A percentile compares a stretch with the other conserved stretches of the same genome.
Conservation (phyloP, 2,797 vertebrate species). For the Pygocentrus nattereri region DNA sequence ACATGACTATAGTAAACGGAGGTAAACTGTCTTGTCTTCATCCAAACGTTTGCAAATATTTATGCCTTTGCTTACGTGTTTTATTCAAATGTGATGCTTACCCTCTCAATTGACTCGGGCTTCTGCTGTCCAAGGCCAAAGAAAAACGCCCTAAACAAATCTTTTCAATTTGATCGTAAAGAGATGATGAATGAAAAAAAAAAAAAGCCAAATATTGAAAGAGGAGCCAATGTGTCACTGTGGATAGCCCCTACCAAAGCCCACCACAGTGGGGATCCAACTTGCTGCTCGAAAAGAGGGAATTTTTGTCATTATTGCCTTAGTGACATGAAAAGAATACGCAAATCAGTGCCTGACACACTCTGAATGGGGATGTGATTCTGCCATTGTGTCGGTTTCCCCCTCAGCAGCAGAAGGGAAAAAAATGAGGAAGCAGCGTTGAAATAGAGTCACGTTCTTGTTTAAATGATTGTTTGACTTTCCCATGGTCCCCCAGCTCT, state of each 20-base stretch:
- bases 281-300: constrained; percentile 42
- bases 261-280: constrained; percentile 42
- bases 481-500: constrained; percentile 58
- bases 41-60: constrained; percentile 30
- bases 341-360: constrained; percentile 57
- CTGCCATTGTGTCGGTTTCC: constrained; percentile 52
- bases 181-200: constrained; percentile 38
- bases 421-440: constrained; percentile 25
- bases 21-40: constrained; percentile 34
- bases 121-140: constrained; percentile 25
- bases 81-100: constrained; percentile 48
- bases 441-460: constrained; percentile 51
- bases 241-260: constrained; percentile 41
- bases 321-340: constrained; percentile 60
- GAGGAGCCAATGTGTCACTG: constrained; percentile 50
- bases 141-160: constrained; percentile 41
- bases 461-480: constrained; percentile 64
- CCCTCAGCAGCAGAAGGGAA: constrained; percentile 35
- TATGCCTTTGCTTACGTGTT: constrained; percentile 42
- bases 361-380: constrained; percentile 48
- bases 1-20: constrained; percentile 32
- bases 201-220: constrained; percentile 53
- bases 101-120: constrained; percentile 9
- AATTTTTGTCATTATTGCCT: constrained; percentile 59
- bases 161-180: constrained; percentile 39